phyloP scores from a whole-genome alignment of 2,888 invertebrate species.

The Drosophila subsilvestris region DNA sequence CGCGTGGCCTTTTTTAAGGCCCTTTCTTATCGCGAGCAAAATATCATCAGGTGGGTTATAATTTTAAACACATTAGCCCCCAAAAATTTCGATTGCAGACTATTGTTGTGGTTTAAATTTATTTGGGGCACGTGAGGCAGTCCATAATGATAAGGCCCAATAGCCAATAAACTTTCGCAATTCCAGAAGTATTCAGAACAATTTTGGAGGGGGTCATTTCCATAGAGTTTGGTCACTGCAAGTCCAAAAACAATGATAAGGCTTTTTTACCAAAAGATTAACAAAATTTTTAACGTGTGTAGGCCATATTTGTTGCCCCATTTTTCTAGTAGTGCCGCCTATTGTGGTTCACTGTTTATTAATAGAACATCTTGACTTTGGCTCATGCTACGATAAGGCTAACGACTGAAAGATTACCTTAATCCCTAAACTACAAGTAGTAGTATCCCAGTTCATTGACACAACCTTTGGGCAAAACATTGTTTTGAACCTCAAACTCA shows the following conservation, averaged over 20 bases:
- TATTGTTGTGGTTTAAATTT: constrained; percentile 29
- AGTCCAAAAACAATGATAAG: neutral
- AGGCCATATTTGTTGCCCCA: neutral
- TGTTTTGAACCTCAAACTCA: constrained; percentile 42
- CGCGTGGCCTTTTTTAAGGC: constrained; percentile 36
- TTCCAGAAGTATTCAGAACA: neutral
- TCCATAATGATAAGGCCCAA: neutral
- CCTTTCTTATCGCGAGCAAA: constrained; percentile 34
- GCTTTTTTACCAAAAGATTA: neutral
- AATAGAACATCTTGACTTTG: constrained; percentile 1
- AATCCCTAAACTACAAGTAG: constrained; percentile 4
- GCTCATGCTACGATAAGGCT: neutral
- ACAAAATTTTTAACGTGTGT: neutral
- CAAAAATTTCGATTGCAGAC: neutral
- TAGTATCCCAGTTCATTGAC: constrained; percentile 47
- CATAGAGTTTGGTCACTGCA: neutral
- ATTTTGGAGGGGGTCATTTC: neutral
- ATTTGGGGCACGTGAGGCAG: constrained; percentile 7
- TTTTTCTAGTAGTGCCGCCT: neutral
- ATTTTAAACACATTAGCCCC: constrained; percentile 5
- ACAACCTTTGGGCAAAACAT: constrained; percentile 47
- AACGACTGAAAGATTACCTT: constrained; percentile 12
- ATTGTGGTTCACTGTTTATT: neutral
- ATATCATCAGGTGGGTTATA: neutral
- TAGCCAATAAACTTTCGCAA: neutral